These are phyloP conservation scores for Tragopan temminckii DNA, from an alignment of 2,797 vertebrate species.

Conservation along the genomic window DNA sequence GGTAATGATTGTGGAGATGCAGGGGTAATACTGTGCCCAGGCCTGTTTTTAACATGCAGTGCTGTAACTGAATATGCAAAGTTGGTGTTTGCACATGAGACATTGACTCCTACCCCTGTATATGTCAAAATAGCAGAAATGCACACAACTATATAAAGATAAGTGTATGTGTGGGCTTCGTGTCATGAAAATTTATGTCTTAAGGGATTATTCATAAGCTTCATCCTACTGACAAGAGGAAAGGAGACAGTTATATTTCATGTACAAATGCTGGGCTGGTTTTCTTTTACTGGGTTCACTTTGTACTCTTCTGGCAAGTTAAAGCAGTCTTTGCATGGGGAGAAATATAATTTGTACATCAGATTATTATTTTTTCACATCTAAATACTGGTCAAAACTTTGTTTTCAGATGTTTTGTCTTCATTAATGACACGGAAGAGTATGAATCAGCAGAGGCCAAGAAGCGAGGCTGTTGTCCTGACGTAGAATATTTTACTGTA, in stretches of 20 bases:
- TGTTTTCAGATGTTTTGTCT: slow-evolving; percentile 71
- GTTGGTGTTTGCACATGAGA: background rate
- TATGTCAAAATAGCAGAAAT: background rate
- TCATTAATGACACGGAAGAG: slow-evolving; percentile 64
- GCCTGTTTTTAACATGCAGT: background rate
- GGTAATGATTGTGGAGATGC: background rate
- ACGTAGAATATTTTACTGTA: slow-evolving; percentile 52
- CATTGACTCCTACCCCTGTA: background rate
- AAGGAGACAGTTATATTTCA: background rate
- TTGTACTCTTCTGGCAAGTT: background rate
- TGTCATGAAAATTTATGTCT: background rate
- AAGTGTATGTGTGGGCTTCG: background rate
- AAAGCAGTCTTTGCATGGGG: background rate
- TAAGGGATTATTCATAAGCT: background rate
- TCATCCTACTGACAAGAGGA: background rate
- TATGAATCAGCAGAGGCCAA: slow-evolving; percentile 41
- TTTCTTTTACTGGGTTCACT: background rate
- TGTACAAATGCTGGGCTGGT: background rate
- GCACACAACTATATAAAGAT: background rate
- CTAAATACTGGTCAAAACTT: slow-evolving; percentile 4
- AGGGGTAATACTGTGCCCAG: background rate
- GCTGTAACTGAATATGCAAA: background rate
- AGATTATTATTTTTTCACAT: slow-evolving; percentile 13
- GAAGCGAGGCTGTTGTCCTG: slow-evolving; percentile 43
- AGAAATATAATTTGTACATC: background rate